These are phyloP conservation scores for Magallana angulata DNA, from an alignment of 1,140 invertebrate genomes.

Conservation along the genomic window DNA sequence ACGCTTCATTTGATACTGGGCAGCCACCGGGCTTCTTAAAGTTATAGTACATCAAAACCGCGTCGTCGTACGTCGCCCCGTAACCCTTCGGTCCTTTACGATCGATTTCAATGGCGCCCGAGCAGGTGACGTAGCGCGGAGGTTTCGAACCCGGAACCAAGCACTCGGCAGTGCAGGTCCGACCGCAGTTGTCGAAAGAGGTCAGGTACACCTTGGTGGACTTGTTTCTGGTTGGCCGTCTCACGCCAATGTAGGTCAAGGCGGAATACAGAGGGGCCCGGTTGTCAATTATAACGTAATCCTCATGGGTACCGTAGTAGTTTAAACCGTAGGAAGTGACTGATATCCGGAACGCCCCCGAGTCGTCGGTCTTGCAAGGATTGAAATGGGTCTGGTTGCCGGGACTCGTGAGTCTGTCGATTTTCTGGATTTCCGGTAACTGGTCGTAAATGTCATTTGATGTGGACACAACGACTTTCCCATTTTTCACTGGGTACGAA, in stretches of 20 bases:
- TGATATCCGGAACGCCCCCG: background rate
- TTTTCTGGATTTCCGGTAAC: background rate
- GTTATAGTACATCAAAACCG: constrained; percentile 18
- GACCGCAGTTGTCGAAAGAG: constrained; percentile 52
- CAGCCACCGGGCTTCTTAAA: constrained; percentile 10
- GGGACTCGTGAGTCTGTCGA: background rate
- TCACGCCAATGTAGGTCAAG: constrained; percentile 35
- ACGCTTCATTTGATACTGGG: background rate
- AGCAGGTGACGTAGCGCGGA: constrained; percentile 40
- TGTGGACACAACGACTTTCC: background rate
- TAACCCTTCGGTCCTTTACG: constrained; percentile 38
- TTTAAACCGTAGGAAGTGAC: constrained; percentile 25
- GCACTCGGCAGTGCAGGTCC: constrained; percentile 40
- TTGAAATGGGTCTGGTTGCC: background rate
- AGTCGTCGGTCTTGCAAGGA: background rate
- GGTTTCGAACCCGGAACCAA: constrained; percentile 20
- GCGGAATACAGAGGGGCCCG: background rate
- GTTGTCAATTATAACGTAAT: constrained; percentile 34
- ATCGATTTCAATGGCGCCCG: constrained; percentile 40
- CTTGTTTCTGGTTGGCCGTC: background rate
- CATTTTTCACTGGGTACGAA: constrained; percentile 3
- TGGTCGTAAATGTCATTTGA: constrained; percentile 20
- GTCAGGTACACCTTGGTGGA: constrained; percentile 28
- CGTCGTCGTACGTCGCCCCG: constrained; percentile 36
- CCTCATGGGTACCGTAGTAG: background rate